A percentile compares a stretch with the other conserved stretches of the same genome.
Conservation (phyloP, 2,888 invertebrate species). For the Scaptomyza flava region DNA sequence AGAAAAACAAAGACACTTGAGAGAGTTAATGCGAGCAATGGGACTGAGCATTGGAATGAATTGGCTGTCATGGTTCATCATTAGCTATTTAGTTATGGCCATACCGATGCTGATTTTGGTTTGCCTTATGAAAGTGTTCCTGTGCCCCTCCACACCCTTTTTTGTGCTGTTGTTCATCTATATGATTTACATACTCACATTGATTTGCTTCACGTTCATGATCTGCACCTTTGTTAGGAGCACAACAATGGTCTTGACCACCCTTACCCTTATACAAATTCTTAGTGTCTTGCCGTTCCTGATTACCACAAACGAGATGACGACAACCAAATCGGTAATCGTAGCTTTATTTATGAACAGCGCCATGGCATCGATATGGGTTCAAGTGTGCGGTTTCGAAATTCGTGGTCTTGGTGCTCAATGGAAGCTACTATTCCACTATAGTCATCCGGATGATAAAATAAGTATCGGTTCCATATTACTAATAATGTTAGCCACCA, state of each 20-base stretch:
- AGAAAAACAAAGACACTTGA: constrained; percentile 39
- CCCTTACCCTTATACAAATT: constrained; percentile 90
- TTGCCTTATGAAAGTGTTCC: constrained; percentile 22
- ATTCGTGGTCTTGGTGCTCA: constrained; percentile 85
- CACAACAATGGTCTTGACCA: constrained; percentile 90
- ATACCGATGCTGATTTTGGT: constrained; percentile 31
- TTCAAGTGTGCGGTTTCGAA: constrained; percentile 27
- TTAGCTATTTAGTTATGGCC: constrained; percentile 20
- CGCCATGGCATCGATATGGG: constrained; percentile 33
- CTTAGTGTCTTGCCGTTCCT: constrained; percentile 88
- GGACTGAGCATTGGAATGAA: constrained; percentile 41
- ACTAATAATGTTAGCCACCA: constrained; percentile 86
- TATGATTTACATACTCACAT: constrained; percentile 88
- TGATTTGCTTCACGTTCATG: constrained; percentile 90
- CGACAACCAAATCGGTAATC: fast-evolving
- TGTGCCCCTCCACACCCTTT: constrained; percentile 16
- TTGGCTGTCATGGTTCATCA: constrained; percentile 58
- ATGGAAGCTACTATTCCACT: constrained; percentile 85
- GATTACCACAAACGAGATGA: constrained; percentile 45
- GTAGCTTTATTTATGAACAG: constrained; percentile 49
- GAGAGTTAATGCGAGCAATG: constrained; percentile 44
- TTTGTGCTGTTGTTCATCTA: constrained; percentile 87
- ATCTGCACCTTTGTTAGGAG: constrained; percentile 90
- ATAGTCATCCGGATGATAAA: constrained; percentile 87
- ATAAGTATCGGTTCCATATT: constrained; percentile 89